Percentiles rank a stretch among this genome's conserved stretches.
Evolutionary conservation across 2,797 vertebrate species (phyloP).

Genomic region (Lacerta bilineata): DNA sequence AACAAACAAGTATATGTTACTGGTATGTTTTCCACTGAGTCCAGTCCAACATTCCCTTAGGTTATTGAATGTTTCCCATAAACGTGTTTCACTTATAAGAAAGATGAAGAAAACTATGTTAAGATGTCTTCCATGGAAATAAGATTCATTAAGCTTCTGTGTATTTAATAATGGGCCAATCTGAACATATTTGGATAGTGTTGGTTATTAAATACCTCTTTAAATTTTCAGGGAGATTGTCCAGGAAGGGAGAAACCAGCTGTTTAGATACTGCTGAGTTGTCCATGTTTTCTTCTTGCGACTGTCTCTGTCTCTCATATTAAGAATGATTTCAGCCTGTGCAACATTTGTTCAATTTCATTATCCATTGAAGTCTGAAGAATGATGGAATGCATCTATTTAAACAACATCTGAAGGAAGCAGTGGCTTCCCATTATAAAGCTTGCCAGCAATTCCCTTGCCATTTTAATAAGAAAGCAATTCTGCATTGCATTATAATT

Average conservation of each 20-base stretch:
- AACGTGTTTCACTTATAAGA: neutral
- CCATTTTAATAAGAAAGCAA: constrained; percentile 17
- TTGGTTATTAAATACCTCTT: neutral
- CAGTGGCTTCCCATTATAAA: constrained; percentile 23
- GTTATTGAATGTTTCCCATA: no score
- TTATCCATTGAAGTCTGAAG: constrained; percentile 12
- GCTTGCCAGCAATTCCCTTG: neutral
- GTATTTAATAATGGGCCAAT: constrained; percentile 3
- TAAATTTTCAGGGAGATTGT: neutral
- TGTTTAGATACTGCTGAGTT: neutral
- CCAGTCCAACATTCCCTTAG: neutral
- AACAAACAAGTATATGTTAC: no score
- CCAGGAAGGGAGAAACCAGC: neutral
- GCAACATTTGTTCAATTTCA: constrained; percentile 34
- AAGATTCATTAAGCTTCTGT: constrained; percentile 4
- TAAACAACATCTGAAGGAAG: constrained; percentile 34
- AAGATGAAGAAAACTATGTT: neutral
- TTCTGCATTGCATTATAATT: constrained; percentile 31
- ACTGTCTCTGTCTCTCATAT: neutral
- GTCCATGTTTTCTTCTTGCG: constrained; percentile 9
- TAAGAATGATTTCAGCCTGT: constrained; percentile 7
- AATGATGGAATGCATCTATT: constrained; percentile 33
- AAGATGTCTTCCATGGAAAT: neutral
- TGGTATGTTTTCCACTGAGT: neutral
- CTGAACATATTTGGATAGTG: neutral